These are phyloP conservation scores for Enteromius unitaeniatus DNA, from an alignment of 2,797 vertebrate species.

Conservation along the genomic window DNA sequence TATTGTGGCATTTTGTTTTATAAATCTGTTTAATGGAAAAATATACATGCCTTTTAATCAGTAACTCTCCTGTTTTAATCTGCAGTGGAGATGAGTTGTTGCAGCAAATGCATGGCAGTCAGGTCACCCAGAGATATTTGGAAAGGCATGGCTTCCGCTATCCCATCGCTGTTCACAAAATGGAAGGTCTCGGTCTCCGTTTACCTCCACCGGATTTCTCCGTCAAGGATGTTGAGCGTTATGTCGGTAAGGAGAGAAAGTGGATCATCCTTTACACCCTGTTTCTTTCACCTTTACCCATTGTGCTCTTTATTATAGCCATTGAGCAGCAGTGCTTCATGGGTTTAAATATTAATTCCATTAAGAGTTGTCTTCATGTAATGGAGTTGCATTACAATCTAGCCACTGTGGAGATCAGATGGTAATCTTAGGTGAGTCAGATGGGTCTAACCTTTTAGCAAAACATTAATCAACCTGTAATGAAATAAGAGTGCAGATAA, in stretches of 20 bases:
- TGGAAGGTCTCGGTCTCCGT: slow-evolving; percentile 92
- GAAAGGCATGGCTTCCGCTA: slow-evolving; percentile 94
- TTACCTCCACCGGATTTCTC: slow-evolving; percentile 90
- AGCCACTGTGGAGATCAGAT: slow-evolving; percentile 19
- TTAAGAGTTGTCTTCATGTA: slow-evolving; percentile 40
- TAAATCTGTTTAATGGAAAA: not conserved
- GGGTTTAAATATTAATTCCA: slow-evolving; percentile 51
- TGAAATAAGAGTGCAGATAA: slow-evolving; percentile 58
- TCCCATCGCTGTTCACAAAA: slow-evolving; percentile 88
- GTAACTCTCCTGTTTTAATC: slow-evolving; percentile 36
- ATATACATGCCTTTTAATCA: not conserved
- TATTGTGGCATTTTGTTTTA: not conserved
- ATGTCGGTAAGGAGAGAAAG: slow-evolving; percentile 88
- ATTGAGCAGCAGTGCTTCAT: slow-evolving; percentile 1
- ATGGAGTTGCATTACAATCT: slow-evolving; percentile 41
- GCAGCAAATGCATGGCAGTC: slow-evolving; percentile 91
- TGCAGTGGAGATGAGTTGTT: slow-evolving; percentile 91
- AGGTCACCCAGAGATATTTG: slow-evolving; percentile 91
- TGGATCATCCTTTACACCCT: not conserved
- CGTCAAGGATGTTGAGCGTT: slow-evolving; percentile 92
- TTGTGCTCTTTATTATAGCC: not conserved
- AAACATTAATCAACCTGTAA: slow-evolving; percentile 69
- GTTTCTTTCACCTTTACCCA: slow-evolving; percentile 1
- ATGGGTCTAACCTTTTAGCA: slow-evolving; percentile 73
- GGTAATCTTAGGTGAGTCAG: slow-evolving; percentile 66